Evolutionary conservation across 2,888 invertebrate species (phyloP).

Genomic region (Timema cristinae): DNA sequence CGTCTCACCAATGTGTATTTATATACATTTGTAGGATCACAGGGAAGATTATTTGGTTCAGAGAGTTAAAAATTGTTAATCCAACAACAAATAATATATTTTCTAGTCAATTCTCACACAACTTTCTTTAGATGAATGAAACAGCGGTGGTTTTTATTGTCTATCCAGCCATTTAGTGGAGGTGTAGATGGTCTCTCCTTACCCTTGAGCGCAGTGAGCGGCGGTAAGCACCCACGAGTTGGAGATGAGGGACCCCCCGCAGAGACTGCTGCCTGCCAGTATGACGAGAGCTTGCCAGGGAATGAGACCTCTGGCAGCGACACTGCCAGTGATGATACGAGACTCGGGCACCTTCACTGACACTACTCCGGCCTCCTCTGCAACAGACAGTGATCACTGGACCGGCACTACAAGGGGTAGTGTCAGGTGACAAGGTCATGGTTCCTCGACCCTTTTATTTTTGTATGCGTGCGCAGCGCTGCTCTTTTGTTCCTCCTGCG

Average conservation of each 20-base stretch:
- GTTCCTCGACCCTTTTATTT: too few species aligned
- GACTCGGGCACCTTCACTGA: background rate
- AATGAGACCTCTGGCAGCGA: conserved; percentile 23
- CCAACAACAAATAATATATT: too few species aligned
- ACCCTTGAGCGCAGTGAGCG: conserved; percentile 52
- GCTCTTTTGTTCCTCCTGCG: too few species aligned
- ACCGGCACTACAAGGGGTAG: background rate
- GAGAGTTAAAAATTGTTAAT: too few species aligned
- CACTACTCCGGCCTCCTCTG: conserved; percentile 15
- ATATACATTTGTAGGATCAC: too few species aligned
- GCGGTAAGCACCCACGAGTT: conserved; percentile 51
- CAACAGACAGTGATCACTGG: background rate
- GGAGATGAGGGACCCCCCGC: conserved; percentile 50
- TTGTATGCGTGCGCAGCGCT: too few species aligned
- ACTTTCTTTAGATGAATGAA: too few species aligned
- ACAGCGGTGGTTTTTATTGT: too few species aligned
- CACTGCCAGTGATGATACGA: conserved; percentile 21
- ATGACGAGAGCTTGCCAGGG: conserved; percentile 25
- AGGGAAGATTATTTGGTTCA: too few species aligned
- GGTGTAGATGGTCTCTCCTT: background rate
- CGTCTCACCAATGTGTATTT: too few species aligned
- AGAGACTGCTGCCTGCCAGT: conserved; percentile 49
- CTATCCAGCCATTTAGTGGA: background rate
- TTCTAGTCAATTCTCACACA: too few species aligned
- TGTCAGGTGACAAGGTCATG: background rate